Evolutionary conservation across 2,888 invertebrate species (phyloP).

Genomic region (Chaetogeoica ovagalla): DNA sequence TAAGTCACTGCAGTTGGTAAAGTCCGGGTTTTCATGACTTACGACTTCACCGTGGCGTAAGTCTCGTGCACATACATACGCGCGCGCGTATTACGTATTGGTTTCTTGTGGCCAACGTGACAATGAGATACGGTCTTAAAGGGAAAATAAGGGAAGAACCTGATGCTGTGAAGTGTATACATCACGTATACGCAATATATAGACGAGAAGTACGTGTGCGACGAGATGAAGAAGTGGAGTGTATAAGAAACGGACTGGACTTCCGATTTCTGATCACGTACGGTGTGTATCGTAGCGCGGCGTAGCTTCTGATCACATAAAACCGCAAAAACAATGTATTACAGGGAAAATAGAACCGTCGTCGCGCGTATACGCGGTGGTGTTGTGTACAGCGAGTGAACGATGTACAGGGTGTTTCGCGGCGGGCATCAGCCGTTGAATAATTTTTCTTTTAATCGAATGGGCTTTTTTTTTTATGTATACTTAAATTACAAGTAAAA

Average conservation of each 20-base stretch:
- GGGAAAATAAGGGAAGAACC: constrained; percentile 26
- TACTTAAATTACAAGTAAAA: no score
- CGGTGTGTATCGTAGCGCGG: constrained; percentile 11
- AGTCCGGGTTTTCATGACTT: no score
- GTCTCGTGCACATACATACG: no score
- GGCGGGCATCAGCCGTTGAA: no score
- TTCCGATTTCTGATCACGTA: constrained; percentile 52
- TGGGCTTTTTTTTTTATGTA: no score
- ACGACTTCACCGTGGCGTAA: no score
- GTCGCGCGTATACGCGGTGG: not conserved
- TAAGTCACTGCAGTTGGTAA: no score
- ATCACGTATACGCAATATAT: no score
- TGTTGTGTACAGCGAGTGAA: not conserved
- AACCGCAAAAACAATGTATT: constrained; percentile 52
- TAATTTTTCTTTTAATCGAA: no score
- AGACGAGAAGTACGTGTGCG: not conserved
- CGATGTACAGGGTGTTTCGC: not conserved
- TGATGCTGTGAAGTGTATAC: not conserved
- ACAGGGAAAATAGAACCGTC: constrained; percentile 49
- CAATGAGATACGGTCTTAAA: not conserved
- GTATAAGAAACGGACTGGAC: constrained; percentile 35
- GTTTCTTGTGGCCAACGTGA: constrained; percentile 36
- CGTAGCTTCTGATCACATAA: constrained; percentile 45
- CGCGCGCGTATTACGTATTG: constrained; percentile 6
- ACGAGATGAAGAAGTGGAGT: not conserved